A percentile compares a stretch with the other conserved stretches of the same genome.
Conservation (phyloP, 2,888 invertebrate genomes). For the Drosophila lacicola region DNA sequence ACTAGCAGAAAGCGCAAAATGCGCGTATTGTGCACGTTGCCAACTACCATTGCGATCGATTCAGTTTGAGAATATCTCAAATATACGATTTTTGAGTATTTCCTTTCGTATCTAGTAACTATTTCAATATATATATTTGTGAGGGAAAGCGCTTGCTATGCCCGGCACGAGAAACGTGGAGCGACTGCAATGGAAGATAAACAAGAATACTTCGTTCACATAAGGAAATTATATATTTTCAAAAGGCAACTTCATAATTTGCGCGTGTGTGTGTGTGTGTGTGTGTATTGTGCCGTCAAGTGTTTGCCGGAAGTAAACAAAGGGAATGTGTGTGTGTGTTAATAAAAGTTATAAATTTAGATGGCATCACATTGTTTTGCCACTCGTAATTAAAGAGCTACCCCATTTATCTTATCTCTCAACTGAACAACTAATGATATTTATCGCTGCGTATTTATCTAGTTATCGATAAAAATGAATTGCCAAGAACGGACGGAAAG, state of each 20-base stretch:
- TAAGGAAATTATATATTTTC: slow-evolving; percentile 22
- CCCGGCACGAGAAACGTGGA: slow-evolving; percentile 20
- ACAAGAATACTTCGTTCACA: slow-evolving; percentile 28
- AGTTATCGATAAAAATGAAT: not conserved
- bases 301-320: slow-evolving; percentile 15
- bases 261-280: not conserved
- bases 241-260: slow-evolving; percentile 11
- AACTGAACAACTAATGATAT: not conserved
- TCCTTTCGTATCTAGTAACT: slow-evolving; percentile 2
- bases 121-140: slow-evolving; percentile 3
- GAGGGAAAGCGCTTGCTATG: slow-evolving; percentile 11
- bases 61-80: slow-evolving; percentile 14
- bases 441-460: not conserved
- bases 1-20: slow-evolving; percentile 85
- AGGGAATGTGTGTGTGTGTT: no score
- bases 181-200: slow-evolving; percentile 54
- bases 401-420: slow-evolving; percentile 24
- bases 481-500: no score
- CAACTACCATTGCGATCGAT: slow-evolving; percentile 58
- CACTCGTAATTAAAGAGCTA: slow-evolving; percentile 1
- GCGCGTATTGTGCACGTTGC: slow-evolving; percentile 84
- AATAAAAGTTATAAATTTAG: not conserved
- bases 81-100: slow-evolving; percentile 27
- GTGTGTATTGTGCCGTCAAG: slow-evolving; percentile 1
- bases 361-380: not conserved